Evolutionary conservation across 2,888 invertebrate genomes (phyloP).

Genomic region (Pseudanteris insignis): DNA sequence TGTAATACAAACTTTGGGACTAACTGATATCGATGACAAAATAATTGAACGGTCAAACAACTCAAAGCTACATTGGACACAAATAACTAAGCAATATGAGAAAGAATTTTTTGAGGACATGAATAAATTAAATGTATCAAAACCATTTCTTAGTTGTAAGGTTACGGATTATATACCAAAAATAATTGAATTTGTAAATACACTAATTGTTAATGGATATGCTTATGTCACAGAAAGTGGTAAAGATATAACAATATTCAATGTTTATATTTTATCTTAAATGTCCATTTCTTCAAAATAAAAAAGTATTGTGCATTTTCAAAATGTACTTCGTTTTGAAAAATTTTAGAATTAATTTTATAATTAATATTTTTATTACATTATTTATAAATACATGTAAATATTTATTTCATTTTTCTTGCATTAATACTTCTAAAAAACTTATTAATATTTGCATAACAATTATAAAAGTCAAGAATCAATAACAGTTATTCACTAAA

Average conservation of each 20-base stretch:
- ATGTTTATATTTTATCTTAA: too few species aligned
- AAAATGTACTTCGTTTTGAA: too few species aligned
- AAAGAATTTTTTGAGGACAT: slow-evolving; percentile 85
- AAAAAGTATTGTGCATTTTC: too few species aligned
- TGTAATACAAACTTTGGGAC: slow-evolving; percentile 85
- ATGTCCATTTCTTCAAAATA: too few species aligned
- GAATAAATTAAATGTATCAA: slow-evolving; percentile 74
- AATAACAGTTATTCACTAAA: too few species aligned
- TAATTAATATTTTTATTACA: too few species aligned
- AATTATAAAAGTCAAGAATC: too few species aligned
- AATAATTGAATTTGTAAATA: slow-evolving; percentile 79
- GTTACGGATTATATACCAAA: slow-evolving; percentile 85
- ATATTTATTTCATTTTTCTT: too few species aligned
- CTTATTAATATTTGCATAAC: too few species aligned
- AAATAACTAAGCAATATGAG: slow-evolving; percentile 76
- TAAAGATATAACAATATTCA: slow-evolving; percentile 51
- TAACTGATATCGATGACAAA: slow-evolving; percentile 96
- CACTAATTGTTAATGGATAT: slow-evolving; percentile 72
- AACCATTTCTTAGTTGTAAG: slow-evolving; percentile 77
- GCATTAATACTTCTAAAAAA: too few species aligned
- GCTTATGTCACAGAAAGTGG: slow-evolving; percentile 78
- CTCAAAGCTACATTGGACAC: slow-evolving; percentile 69
- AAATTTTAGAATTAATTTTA: too few species aligned
- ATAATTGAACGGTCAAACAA: slow-evolving; percentile 79
- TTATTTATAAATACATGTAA: too few species aligned